Evolutionary conservation across 2,113 vertebrate species (phyloP).

Genomic region (Lepus timidus): DNA sequence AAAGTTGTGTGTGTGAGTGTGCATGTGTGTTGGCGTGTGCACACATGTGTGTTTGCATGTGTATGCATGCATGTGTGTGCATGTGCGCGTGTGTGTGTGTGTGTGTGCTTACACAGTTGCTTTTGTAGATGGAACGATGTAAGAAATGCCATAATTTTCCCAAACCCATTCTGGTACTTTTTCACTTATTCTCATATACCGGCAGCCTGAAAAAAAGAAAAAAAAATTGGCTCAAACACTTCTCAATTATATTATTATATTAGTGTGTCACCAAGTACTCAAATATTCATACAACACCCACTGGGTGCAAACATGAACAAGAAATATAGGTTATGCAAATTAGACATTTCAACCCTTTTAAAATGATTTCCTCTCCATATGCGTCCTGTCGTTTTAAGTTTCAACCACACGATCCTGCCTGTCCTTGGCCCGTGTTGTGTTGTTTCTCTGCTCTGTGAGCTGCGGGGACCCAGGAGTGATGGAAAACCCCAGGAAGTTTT

Average conservation of each 20-base stretch:
- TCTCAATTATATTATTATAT: slow-evolving; percentile 14
- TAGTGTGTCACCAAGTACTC: slow-evolving; percentile 51
- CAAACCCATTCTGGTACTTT: too few relatives aligned
- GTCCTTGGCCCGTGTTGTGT: background rate
- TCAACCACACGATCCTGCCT: background rate
- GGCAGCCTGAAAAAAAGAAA: background rate
- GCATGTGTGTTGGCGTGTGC: too few relatives aligned
- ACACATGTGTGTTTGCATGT: too few relatives aligned
- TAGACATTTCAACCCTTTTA: slow-evolving; percentile 72
- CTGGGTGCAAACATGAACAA: slow-evolving; percentile 13
- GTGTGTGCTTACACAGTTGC: background rate
- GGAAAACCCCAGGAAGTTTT: background rate
- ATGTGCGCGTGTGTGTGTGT: too few relatives aligned
- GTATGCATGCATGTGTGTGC: too few relatives aligned
- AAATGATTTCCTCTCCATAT: slow-evolving; percentile 74
- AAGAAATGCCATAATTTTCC: background rate
- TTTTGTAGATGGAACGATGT: background rate
- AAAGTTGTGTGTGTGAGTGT: too few relatives aligned
- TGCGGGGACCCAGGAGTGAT: background rate
- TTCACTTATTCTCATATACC: background rate
- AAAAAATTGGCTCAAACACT: background rate
- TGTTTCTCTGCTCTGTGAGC: background rate
- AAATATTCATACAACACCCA: slow-evolving; percentile 55
- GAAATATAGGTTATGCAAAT: slow-evolving; percentile 72
- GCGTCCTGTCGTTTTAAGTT: slow-evolving; percentile 56